Conservation (phyloP, 2,113 vertebrate genomes). For the Lepidothrix coronata region DNA sequence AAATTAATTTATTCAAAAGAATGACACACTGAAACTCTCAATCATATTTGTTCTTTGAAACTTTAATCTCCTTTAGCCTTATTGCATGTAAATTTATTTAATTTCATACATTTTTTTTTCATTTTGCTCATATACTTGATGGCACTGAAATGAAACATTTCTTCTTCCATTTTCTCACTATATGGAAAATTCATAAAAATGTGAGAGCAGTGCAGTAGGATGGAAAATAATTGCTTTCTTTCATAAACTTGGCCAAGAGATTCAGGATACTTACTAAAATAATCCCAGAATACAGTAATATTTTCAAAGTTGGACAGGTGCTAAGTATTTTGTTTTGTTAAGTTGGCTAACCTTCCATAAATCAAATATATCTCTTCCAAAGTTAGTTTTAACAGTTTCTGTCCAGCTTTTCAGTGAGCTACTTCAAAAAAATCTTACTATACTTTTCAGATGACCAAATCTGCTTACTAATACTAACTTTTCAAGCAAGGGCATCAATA, state of each 20-base stretch:
- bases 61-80: not conserved
- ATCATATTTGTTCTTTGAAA: not conserved
- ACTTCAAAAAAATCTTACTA: not conserved
- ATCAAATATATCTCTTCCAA: not conserved
- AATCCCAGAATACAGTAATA: not conserved
- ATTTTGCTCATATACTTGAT: not conserved
- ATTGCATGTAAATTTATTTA: not conserved
- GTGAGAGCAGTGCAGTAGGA: not conserved
- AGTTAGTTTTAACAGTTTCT: not conserved
- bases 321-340: slow-evolving; percentile 17
- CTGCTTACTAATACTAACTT: not conserved
- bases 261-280: not conserved
- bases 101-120: not conserved
- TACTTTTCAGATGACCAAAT: not conserved
- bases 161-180: not conserved
- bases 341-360: not conserved
- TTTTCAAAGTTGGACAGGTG: slow-evolving; percentile 7
- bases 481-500: not conserved
- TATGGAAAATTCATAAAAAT: slow-evolving; percentile 26
- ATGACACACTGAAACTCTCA: not conserved
- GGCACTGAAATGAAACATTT: not conserved
- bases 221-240: slow-evolving; percentile 18
- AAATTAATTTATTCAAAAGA: not conserved
- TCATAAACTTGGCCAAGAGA: not conserved
- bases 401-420: not conserved